A percentile compares a stretch with the other conserved stretches of the same genome.
These are phyloP conservation scores for Microcebus murinus DNA, from an alignment of 2,113 vertebrate species.

Conservation along the genomic window DNA sequence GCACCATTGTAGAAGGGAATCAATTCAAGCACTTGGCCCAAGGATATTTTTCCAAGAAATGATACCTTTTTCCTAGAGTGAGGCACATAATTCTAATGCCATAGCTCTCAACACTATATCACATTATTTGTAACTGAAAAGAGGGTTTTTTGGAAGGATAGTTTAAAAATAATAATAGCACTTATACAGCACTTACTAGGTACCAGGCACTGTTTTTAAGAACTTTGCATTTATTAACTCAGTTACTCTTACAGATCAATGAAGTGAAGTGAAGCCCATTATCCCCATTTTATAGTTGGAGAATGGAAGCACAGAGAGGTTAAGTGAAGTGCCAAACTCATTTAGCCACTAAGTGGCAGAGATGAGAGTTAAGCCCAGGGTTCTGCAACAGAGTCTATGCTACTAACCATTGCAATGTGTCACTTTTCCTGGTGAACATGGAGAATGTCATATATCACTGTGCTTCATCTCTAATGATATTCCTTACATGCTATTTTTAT, in stretches of 20 bases:
- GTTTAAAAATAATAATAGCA: conserved; percentile 1
- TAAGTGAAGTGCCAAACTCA: background rate
- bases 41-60: background rate
- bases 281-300: background rate
- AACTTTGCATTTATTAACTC: background rate
- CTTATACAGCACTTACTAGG: background rate
- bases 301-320: background rate
- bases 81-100: background rate
- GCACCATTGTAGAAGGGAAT: background rate
- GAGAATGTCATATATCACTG: background rate
- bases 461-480: background rate
- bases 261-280: background rate
- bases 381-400: background rate
- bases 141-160: background rate
- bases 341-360: background rate
- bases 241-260: background rate
- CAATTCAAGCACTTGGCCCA: background rate
- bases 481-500: background rate
- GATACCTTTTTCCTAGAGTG: background rate
- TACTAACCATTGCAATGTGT: background rate
- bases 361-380: background rate
- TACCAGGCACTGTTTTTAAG: background rate
- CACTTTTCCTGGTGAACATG: background rate
- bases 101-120: background rate
- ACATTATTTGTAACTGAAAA: conserved; percentile 5